These are phyloP conservation scores for Hirtodrosophila cameraria DNA, from an alignment of 2,888 invertebrate genomes.

Conservation along the genomic window DNA sequence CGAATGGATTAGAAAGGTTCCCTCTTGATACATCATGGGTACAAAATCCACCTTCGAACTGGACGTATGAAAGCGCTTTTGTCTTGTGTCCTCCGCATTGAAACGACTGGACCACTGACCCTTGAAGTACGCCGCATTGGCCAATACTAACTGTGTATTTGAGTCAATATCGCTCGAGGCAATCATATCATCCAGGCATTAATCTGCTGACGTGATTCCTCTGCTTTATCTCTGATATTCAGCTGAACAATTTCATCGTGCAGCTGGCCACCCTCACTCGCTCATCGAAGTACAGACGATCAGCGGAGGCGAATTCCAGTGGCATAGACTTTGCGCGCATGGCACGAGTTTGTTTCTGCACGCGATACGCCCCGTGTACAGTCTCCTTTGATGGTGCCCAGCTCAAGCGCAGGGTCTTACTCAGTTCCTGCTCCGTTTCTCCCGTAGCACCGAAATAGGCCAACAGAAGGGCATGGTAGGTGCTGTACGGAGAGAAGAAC, in stretches of 20 bases:
- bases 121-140: constrained; percentile 95
- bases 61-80: constrained; percentile 90
- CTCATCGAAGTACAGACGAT: constrained; percentile 89
- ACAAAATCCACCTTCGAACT: constrained; percentile 89
- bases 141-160: constrained; percentile 89
- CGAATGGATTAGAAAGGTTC: constrained; percentile 91
- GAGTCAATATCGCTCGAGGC: constrained; percentile 87
- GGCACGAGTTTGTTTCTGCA: constrained; percentile 87
- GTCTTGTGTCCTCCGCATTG: constrained; percentile 88
- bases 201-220: constrained; percentile 86
- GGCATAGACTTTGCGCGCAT: constrained; percentile 86
- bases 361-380: constrained; percentile 89
- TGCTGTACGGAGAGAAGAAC: constrained; percentile 95
- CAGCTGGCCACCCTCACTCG: constrained; percentile 85
- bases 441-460: constrained; percentile 91
- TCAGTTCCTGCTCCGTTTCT: constrained; percentile 87
- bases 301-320: constrained; percentile 91
- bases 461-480: constrained; percentile 91
- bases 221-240: constrained; percentile 88
- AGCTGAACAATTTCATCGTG: constrained; percentile 87
- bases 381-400: constrained; percentile 87
- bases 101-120: constrained; percentile 94
- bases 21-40: constrained; percentile 95
- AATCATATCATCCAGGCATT: constrained; percentile 93
- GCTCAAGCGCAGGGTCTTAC: constrained; percentile 71